A percentile compares a stretch with the other conserved stretches of the same genome.
These are phyloP conservation scores for Solea solea DNA, from an alignment of 2,113 vertebrate species.

Conservation along the genomic window DNA sequence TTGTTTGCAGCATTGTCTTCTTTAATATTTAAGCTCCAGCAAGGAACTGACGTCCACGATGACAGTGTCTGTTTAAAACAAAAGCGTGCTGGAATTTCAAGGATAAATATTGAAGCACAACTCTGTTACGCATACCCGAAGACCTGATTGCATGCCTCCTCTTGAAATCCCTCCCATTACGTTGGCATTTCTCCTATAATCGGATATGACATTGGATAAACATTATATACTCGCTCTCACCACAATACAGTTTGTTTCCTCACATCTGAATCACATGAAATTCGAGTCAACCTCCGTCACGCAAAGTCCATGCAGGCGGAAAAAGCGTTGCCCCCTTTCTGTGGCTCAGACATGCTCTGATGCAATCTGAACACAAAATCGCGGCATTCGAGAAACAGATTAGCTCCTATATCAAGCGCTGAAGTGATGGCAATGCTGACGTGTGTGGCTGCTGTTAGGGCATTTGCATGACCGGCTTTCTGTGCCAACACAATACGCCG, in stretches of 20 bases:
- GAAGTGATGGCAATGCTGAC: conserved; percentile 10
- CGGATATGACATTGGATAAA: conserved; percentile 6
- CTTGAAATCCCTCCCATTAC: too few relatives aligned
- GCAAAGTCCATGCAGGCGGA: background rate
- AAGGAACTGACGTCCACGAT: background rate
- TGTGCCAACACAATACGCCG: conserved; percentile 26
- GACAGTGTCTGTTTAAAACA: conserved; percentile 21
- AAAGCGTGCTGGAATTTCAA: conserved; percentile 1
- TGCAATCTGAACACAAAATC: background rate
- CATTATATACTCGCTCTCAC: background rate
- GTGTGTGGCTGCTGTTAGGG: background rate
- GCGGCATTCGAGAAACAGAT: background rate
- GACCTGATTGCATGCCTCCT: too few relatives aligned
- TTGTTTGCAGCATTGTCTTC: background rate
- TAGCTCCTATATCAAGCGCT: background rate
- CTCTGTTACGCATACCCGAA: too few relatives aligned
- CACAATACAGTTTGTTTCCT: background rate
- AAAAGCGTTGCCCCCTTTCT: background rate
- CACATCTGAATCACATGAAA: conserved; percentile 13
- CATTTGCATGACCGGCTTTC: conserved; percentile 16
- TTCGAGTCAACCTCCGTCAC: background rate
- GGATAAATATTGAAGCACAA: background rate
- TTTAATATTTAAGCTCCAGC: background rate
- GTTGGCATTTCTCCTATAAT: conserved; percentile 3
- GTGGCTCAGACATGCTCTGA: background rate